Evolutionary conservation across 1,140 invertebrate species (phyloP), one percentile per base, ranked within the genome.

Genomic region (Micrasema minimum): DNA sequence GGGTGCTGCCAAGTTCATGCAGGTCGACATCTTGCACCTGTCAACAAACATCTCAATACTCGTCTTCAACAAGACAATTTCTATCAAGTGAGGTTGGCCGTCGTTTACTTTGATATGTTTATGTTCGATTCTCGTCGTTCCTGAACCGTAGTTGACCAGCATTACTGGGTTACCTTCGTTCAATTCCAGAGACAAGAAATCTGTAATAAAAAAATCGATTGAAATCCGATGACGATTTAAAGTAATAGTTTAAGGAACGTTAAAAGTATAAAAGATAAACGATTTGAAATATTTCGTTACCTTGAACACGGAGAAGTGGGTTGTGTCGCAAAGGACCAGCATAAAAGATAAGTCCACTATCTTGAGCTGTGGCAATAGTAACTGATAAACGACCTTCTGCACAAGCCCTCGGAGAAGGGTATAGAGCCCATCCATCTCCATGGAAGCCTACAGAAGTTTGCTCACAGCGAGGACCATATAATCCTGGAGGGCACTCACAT

Each of bases 141-240:
- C 96, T 0, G 92, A 89, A 2, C 97, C 97, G 82, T 96, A 97
- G 83, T 98, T 92, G 11, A 98, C 88, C 14, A 93, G 88, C 0
- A 99, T 83, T 0, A 93, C 86, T 0, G 95, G 94, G 78, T 88
- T 93, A 11, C 96, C 96, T 65, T 93, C 87, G n/a, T 88, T 82
- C 22, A 99, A 81, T 81, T 98, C 96, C 43, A 99, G 76, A 0
- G 96, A 90, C 81, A 99, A 91, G 79, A 98, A 99, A 86, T 99
- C 97, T 84, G 83, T 35, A 80, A 67, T 77, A 77, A 79, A 67
- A 31, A n/a, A 4, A 57, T 35, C 3, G 0, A 51, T 22, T n/a
- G n/a, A n/a, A n/a, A n/a, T n/a, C n/a, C n/a, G n/a, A n/a, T n/a
- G n/a, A n/a, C n/a, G n/a, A 2, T 31, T 31, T 31, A 4, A 31